phyloP scores from a whole-genome alignment of 1,140 invertebrate species.

The Drosophila kanapiae region DNA sequence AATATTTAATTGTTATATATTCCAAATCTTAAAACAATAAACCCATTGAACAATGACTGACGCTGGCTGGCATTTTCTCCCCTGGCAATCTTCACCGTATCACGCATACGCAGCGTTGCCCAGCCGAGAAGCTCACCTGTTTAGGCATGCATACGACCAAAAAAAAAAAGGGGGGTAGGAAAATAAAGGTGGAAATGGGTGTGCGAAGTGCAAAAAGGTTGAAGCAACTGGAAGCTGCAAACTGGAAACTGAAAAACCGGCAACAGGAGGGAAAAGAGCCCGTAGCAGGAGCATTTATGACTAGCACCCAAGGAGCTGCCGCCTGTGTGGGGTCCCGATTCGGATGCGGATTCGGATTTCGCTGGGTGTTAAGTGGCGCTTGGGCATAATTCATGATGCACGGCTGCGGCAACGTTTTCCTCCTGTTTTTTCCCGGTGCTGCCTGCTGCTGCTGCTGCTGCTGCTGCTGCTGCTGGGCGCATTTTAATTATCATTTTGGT shows the following conservation, averaged over 20 bases:
- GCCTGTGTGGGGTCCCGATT: slow-evolving; percentile 9
- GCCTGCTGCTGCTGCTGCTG: background rate
- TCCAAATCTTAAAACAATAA: background rate
- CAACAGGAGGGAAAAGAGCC: slow-evolving; percentile 19
- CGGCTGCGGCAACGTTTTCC: slow-evolving; percentile 22
- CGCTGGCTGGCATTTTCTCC: background rate
- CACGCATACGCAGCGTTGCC: slow-evolving; percentile 51
- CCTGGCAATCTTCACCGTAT: slow-evolving; percentile 12
- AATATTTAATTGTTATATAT: background rate
- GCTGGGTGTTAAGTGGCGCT: slow-evolving; percentile 45
- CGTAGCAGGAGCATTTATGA: slow-evolving; percentile 57
- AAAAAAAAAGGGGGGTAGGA: background rate
- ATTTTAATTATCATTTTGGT: slow-evolving; percentile 79
- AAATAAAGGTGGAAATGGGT: slow-evolving; percentile 4
- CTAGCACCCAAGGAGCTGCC: slow-evolving; percentile 36
- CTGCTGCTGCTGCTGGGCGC: slow-evolving; percentile 22
- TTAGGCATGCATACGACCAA: slow-evolving; percentile 45
- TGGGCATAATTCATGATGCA: slow-evolving; percentile 54
- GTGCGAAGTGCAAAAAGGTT: background rate
- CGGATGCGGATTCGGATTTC: slow-evolving; percentile 13
- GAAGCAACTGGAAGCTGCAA: slow-evolving; percentile 14
- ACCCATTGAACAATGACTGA: background rate
- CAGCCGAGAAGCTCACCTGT: slow-evolving; percentile 36
- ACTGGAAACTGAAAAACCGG: slow-evolving; percentile 6
- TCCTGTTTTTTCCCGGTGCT: slow-evolving; percentile 3